Conservation (phyloP, 2,797 vertebrate genomes). For the Diplodus sargus region DNA sequence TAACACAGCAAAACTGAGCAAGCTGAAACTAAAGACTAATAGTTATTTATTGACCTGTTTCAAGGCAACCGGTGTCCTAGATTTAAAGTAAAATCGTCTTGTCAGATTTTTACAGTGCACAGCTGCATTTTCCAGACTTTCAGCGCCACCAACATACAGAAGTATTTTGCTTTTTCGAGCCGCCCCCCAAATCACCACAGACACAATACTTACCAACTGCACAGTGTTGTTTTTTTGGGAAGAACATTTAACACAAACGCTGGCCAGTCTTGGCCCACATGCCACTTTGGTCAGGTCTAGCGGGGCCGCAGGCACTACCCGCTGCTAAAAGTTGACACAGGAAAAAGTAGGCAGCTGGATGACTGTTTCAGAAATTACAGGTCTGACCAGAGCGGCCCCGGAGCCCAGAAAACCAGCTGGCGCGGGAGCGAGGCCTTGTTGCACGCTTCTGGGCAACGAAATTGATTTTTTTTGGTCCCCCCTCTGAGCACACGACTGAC, state of each 20-base stretch:
- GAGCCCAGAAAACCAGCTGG: constrained; percentile 83
- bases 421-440: constrained; percentile 66
- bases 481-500: constrained; percentile 54
- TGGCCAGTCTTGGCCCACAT: constrained; percentile 73
- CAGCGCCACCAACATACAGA: constrained; percentile 9
- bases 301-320: constrained; percentile 75
- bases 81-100: no score
- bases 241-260: constrained; percentile 75
- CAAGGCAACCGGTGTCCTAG: no score
- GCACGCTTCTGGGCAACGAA: constrained; percentile 76
- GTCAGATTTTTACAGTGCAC: background rate
- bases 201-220: constrained; percentile 66
- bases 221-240: constrained; percentile 64
- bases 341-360: constrained; percentile 85
- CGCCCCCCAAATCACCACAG: constrained; percentile 53
- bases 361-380: constrained; percentile 86
- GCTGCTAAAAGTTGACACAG: constrained; percentile 88
- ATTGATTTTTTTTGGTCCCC: constrained; percentile 51
- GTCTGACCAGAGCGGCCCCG: constrained; percentile 78
- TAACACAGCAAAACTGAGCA: no score
- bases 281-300: constrained; percentile 80
- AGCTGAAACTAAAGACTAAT: no score
- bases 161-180: constrained; percentile 18
- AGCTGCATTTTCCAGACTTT: constrained; percentile 34
- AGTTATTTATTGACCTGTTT: no score